Evolutionary conservation across 2,113 vertebrate species (phyloP).

Genomic region (Bubo scandiacus): DNA sequence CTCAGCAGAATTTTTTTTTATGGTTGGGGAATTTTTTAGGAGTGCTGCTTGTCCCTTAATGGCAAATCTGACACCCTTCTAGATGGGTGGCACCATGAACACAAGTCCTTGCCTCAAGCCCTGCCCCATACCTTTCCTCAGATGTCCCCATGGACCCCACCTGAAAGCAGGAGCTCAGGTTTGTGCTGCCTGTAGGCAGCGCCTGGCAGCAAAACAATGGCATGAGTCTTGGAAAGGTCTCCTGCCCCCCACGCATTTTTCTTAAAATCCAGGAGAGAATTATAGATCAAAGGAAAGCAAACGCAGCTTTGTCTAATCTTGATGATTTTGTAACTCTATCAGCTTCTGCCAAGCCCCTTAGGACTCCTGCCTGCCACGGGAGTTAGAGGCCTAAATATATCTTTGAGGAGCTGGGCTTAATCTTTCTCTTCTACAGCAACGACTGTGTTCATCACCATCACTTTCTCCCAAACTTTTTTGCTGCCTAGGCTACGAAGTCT

Average conservation of each 20-base stretch:
- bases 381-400: background rate
- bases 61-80: background rate
- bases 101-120: background rate
- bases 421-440: background rate
- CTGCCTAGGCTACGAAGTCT: background rate
- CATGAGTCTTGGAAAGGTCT: background rate
- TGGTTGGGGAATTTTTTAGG: background rate
- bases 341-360: background rate
- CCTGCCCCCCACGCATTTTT: background rate
- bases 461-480: background rate
- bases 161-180: background rate
- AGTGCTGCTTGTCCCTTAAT: fast-evolving
- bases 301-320: background rate
- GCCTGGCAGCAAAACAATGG: background rate
- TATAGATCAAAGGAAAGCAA: background rate
- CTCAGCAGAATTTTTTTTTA: background rate
- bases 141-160: background rate
- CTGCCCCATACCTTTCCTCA: background rate
- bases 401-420: background rate
- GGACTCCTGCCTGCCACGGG: background rate
- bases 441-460: background rate
- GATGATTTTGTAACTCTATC: background rate
- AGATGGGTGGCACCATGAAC: background rate
- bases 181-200: background rate
- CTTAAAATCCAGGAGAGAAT: background rate